Percentiles rank a stretch among this genome's conserved stretches.
phyloP scores from a whole-genome alignment of 2,113 vertebrate genomes.

The Odobenus rosmarus region DNA sequence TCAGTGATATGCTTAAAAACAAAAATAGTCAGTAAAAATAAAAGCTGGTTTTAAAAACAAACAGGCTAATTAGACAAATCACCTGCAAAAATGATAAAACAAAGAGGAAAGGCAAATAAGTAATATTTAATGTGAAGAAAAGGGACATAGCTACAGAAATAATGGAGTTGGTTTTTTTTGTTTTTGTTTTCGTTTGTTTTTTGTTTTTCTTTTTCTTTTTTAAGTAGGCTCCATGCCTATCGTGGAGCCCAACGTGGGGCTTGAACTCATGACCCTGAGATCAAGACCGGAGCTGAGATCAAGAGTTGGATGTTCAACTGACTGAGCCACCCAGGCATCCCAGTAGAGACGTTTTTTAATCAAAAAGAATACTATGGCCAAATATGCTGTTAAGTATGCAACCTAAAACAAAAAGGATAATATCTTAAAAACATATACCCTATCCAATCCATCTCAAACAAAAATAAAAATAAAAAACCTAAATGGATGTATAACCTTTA shows the following conservation, averaged over 20 bases:
- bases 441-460: background rate
- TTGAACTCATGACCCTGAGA: background rate
- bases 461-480: background rate
- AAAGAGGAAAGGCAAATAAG: background rate
- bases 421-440: background rate
- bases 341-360: background rate
- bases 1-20: background rate
- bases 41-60: background rate
- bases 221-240: background rate
- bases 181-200: no score
- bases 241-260: background rate
- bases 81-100: background rate
- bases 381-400: slow-evolving; percentile 6
- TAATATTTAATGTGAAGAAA: background rate
- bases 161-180: background rate
- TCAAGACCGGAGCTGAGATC: background rate
- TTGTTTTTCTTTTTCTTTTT: background rate
- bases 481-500: background rate
- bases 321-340: background rate
- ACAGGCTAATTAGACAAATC: background rate
- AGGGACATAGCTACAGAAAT: background rate
- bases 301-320: background rate
- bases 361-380: background rate
- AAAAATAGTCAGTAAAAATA: background rate
- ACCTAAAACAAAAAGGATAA: background rate